Percentiles rank a stretch among this genome's conserved stretches.
phyloP scores from a whole-genome alignment of 2,888 invertebrate species.

The Phalera bucephala region DNA sequence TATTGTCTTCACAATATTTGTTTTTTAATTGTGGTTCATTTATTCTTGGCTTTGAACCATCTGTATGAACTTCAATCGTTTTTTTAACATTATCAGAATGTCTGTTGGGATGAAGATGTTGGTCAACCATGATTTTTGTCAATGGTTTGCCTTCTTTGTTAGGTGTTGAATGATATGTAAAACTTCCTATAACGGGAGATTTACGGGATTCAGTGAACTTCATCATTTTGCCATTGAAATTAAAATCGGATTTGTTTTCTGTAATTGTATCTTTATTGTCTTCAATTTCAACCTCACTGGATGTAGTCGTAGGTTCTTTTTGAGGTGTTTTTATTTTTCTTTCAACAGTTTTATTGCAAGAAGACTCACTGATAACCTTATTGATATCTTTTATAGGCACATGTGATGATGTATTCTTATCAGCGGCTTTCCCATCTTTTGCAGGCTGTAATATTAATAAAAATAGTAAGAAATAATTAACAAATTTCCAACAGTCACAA shows the following conservation, averaged over 20 bases:
- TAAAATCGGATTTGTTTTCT: conserved; percentile 57
- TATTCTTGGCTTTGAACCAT: conserved; percentile 51
- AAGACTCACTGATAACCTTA: conserved; percentile 51
- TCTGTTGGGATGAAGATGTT: conserved; percentile 68
- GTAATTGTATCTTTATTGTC: conserved; percentile 35
- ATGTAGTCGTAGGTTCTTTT: conserved; percentile 38
- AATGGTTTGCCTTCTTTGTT: conserved; percentile 74
- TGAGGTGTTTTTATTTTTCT: conserved; percentile 36
- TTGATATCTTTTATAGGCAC: conserved; percentile 58
- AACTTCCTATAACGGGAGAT: conserved; percentile 68
- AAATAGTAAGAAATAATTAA: neutral
- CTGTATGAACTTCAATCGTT: conserved; percentile 75
- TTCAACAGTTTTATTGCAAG: conserved; percentile 48
- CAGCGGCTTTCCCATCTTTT: conserved; percentile 45
- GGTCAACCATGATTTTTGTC: conserved; percentile 75
- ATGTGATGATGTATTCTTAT: conserved; percentile 49
- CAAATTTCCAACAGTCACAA: neutral
- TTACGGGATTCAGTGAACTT: conserved; percentile 70
- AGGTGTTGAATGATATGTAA: conserved; percentile 72
- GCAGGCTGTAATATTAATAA: conserved; percentile 55
- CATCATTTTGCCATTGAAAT: conserved; percentile 63
- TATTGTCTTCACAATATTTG: conserved; percentile 24
- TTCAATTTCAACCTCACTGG: conserved; percentile 38
- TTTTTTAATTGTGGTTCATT: conserved; percentile 34
- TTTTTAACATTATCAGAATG: conserved; percentile 73